Evolutionary conservation across 2,797 vertebrate genomes (phyloP).

Genomic region (Pachyuromys duprasi): DNA sequence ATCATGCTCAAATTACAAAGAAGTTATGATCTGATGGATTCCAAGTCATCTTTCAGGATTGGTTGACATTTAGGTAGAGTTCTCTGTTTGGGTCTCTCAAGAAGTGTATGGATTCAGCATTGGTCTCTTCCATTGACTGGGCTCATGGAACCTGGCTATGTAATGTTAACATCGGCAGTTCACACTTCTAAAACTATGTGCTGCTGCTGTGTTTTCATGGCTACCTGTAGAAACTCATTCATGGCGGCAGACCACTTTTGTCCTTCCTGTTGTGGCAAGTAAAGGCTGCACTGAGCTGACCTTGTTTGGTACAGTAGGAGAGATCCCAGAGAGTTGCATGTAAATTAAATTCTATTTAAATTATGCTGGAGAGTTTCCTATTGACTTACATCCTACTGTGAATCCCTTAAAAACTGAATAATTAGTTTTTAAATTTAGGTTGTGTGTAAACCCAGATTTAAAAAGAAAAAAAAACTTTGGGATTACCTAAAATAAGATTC

Average conservation of each 20-base stretch:
- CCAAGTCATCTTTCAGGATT: neutral
- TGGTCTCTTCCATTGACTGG: neutral
- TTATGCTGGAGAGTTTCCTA: slow-evolving; percentile 63
- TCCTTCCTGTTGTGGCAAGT: neutral
- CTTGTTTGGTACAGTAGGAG: slow-evolving; percentile 49
- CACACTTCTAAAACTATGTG: neutral
- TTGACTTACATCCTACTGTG: slow-evolving; percentile 70
- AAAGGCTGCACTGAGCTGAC: neutral
- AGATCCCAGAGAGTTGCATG: slow-evolving; percentile 31
- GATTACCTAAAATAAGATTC: slow-evolving; percentile 57
- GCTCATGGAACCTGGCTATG: neutral
- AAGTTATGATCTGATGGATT: neutral
- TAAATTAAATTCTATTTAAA: slow-evolving; percentile 71
- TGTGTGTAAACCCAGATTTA: slow-evolving; percentile 54
- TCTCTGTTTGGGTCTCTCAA: neutral
- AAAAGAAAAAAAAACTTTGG: neutral
- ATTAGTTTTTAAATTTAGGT: slow-evolving; percentile 75
- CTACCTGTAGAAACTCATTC: neutral
- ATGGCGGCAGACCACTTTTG: neutral
- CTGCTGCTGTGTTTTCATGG: neutral
- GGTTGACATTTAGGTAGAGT: neutral
- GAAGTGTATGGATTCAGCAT: neutral
- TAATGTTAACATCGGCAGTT: neutral
- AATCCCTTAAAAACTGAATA: slow-evolving; percentile 76
- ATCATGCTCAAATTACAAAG: slow-evolving; percentile 30